These are phyloP conservation scores for Mormyrus proboscirostris DNA, from an alignment of 2,797 vertebrate species.

Conservation along the genomic window DNA sequence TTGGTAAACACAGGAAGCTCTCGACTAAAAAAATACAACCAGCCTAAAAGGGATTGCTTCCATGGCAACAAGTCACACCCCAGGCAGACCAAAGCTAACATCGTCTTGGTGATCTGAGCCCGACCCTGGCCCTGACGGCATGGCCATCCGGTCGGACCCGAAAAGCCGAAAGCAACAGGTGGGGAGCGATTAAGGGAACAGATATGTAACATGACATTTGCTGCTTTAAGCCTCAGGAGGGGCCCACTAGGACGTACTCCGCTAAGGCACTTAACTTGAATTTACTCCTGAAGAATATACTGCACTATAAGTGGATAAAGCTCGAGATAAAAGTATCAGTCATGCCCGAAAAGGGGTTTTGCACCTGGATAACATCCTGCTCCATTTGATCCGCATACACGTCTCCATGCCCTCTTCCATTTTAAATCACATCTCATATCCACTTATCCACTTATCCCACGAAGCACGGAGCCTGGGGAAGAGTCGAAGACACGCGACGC, in stretches of 20 bases:
- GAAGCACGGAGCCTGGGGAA: background rate
- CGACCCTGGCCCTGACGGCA: background rate
- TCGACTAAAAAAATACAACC: background rate
- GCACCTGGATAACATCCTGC: background rate
- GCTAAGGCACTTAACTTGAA: background rate
- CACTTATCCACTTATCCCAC: background rate
- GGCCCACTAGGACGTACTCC: background rate
- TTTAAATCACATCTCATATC: background rate
- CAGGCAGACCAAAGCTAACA: background rate
- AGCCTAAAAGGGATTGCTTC: background rate
- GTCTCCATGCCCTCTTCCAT: background rate
- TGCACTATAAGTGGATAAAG: background rate
- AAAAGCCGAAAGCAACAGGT: background rate
- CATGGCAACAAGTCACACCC: background rate
- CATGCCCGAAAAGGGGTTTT: background rate
- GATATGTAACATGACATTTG: background rate
- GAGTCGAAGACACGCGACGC: background rate
- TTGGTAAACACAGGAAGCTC: slow-evolving; percentile 32
- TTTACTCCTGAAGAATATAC: background rate
- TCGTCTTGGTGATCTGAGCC: background rate
- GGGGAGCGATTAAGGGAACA: background rate
- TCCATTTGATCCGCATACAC: background rate
- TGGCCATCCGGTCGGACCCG: background rate
- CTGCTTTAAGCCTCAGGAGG: background rate
- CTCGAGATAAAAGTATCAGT: background rate